Percentiles rank a stretch among this genome's conserved stretches.
Conservation (phyloP, 2,888 invertebrate species). For the Folsomia manolachei region DNA sequence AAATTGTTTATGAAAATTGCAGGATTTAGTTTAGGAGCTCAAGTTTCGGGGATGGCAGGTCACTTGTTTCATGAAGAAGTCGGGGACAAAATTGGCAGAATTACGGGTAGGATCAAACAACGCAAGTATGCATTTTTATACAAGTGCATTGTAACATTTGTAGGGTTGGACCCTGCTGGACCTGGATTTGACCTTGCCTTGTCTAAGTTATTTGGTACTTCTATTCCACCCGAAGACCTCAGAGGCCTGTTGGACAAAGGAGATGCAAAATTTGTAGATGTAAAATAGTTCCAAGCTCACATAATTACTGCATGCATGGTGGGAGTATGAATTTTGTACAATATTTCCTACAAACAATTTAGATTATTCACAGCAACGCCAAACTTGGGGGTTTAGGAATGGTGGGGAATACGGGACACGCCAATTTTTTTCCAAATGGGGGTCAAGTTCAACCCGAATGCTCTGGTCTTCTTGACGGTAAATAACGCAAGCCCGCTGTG, state of each 20-base stretch:
- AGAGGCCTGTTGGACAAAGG: background rate
- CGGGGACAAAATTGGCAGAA: constrained; percentile 18
- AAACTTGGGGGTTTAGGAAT: background rate
- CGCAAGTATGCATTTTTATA: background rate
- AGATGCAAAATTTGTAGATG: constrained; percentile 14
- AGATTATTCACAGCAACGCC: background rate
- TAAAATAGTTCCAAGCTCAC: background rate
- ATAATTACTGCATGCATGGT: background rate
- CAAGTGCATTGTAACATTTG: too few species aligned
- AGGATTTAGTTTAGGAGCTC: constrained; percentile 34
- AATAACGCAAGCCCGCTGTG: background rate
- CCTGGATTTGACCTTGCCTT: constrained; percentile 1
- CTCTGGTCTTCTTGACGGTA: background rate
- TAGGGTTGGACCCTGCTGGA: constrained; percentile 35
- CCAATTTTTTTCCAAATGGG: background rate
- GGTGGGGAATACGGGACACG: background rate
- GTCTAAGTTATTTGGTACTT: background rate
- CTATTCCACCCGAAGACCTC: background rate
- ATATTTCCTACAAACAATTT: background rate
- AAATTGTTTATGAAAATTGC: background rate
- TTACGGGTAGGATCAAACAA: constrained; percentile 5
- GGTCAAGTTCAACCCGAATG: background rate
- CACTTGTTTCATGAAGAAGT: constrained; percentile 16
- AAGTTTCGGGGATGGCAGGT: constrained; percentile 31
- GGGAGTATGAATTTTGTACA: background rate